Conservation (phyloP, 2,797 vertebrate species). For the Myotis planiceps region DNA sequence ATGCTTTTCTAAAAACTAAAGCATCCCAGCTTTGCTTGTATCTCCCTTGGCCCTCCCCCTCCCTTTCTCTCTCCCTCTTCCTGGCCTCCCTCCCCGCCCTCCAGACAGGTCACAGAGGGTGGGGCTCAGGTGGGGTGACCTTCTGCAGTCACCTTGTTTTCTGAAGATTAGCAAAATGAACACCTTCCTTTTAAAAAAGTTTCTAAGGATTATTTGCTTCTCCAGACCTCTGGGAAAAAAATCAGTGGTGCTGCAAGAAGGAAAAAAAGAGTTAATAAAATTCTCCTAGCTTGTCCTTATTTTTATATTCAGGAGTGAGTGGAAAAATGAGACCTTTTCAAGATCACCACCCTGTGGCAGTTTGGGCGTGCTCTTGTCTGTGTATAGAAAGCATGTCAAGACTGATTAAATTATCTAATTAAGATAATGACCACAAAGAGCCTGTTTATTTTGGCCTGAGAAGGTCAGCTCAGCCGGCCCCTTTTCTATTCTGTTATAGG, state of each 20-base stretch:
- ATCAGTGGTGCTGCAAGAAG: background rate
- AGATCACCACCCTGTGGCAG: background rate
- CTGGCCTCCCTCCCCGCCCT: background rate
- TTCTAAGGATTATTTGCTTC: background rate
- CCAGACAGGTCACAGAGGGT: background rate
- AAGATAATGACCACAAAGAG: constrained; percentile 8
- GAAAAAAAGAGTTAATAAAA: background rate
- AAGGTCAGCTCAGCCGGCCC: background rate
- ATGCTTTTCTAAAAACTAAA: background rate
- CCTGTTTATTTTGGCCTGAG: constrained; percentile 12
- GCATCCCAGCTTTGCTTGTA: too few species aligned
- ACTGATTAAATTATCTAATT: constrained; percentile 1
- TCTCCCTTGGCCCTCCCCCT: fast-evolving
- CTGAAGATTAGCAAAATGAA: background rate
- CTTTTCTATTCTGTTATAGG: background rate
- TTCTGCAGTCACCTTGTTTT: background rate
- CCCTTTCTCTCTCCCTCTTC: background rate
- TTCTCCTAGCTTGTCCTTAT: background rate
- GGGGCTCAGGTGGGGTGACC: background rate
- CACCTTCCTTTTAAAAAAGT: background rate
- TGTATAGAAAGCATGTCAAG: background rate
- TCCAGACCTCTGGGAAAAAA: background rate
- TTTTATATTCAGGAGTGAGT: constrained; percentile 7
- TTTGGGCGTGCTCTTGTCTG: background rate
- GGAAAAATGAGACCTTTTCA: background rate